A percentile compares a stretch with the other conserved stretches of the same genome.
Evolutionary conservation across 1,140 invertebrate genomes (phyloP).

Genomic region (Drosophila littoralis): DNA sequence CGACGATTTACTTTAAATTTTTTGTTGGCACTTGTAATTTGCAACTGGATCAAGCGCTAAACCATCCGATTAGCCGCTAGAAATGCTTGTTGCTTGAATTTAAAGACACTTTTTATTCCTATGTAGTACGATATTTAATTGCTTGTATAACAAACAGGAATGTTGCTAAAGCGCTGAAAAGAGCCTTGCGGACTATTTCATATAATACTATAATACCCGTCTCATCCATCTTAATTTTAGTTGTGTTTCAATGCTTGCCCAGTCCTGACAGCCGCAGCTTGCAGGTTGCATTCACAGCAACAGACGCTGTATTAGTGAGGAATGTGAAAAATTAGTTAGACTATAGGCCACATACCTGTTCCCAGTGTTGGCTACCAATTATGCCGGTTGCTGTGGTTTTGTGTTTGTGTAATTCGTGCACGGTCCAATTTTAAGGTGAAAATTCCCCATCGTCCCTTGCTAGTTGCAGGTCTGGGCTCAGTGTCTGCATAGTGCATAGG

Average conservation of each 20-base stretch:
- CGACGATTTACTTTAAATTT: too few relatives aligned
- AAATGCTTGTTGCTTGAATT: too few relatives aligned
- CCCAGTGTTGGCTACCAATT: slow-evolving; percentile 22
- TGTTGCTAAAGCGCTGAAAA: too few relatives aligned
- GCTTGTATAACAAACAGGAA: too few relatives aligned
- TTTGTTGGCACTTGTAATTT: too few relatives aligned
- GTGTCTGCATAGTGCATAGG: slow-evolving; percentile 5
- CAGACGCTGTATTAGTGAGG: slow-evolving; percentile 5
- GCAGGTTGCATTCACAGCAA: slow-evolving; percentile 2
- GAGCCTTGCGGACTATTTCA: too few relatives aligned
- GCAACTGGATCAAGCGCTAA: too few relatives aligned
- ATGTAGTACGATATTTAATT: too few relatives aligned
- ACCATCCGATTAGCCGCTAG: too few relatives aligned
- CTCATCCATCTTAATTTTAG: neutral
- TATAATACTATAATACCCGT: too few relatives aligned
- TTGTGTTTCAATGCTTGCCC: neutral
- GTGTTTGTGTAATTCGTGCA: neutral
- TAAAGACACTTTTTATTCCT: too few relatives aligned
- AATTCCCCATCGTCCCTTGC: slow-evolving; percentile 8
- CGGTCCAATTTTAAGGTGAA: slow-evolving; percentile 28
- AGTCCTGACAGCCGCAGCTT: neutral
- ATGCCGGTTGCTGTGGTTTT: slow-evolving; percentile 34
- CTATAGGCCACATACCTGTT: neutral
- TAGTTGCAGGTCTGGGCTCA: neutral
- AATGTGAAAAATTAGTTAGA: slow-evolving; percentile 35